These are phyloP conservation scores for Trididemnum clinides DNA, from an alignment of 23 tunicate species.

Conservation along the genomic window DNA sequence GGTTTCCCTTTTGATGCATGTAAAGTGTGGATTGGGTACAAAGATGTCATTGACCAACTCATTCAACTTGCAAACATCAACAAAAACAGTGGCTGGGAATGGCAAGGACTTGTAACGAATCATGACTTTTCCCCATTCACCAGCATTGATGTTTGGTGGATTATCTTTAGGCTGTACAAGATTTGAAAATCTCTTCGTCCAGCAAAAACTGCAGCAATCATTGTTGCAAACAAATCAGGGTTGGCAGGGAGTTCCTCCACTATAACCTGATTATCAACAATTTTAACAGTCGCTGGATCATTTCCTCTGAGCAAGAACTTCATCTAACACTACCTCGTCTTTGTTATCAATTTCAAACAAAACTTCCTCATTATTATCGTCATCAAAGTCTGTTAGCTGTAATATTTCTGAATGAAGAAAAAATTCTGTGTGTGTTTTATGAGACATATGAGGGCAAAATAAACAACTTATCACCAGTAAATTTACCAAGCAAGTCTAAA, in stretches of 20 bases:
- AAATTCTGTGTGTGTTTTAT: neutral
- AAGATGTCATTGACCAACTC: conserved; percentile 14
- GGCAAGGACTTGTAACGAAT: neutral
- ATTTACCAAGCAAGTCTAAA: neutral
- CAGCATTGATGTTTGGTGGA: neutral
- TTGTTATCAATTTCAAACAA: neutral
- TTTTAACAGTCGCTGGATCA: neutral
- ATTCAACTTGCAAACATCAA: neutral
- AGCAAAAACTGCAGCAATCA: neutral
- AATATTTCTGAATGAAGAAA: neutral
- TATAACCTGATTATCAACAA: conserved; percentile 1
- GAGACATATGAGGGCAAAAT: neutral
- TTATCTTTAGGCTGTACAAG: neutral
- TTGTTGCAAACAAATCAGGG: neutral
- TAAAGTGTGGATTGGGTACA: neutral
- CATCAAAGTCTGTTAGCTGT: neutral
- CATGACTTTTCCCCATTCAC: conserved; percentile 2
- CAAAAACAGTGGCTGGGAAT: conserved; percentile 2
- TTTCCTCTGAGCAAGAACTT: neutral
- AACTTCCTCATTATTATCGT: neutral
- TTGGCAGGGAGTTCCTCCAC: neutral
- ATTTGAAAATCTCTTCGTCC: neutral
- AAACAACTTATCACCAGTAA: neutral
- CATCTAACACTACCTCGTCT: neutral
- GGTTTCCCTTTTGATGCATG: conserved; percentile 10